Evolutionary conservation across 2,888 invertebrate species (phyloP).

Genomic region (Ormyrus nitidulus): DNA sequence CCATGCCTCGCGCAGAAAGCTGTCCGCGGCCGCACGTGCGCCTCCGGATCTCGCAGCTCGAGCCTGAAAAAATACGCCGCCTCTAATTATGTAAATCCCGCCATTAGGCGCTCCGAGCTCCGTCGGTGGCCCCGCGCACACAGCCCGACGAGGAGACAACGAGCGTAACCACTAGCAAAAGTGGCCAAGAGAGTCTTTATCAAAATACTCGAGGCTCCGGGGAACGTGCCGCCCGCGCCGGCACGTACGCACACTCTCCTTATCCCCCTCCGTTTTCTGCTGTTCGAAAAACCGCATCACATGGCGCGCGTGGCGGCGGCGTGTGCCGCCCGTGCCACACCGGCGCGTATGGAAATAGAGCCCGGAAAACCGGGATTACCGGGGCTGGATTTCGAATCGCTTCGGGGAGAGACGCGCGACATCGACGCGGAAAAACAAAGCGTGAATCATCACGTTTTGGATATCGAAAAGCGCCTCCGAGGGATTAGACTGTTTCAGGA

Average conservation of each 20-base stretch:
- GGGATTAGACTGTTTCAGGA: neutral
- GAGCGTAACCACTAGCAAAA: slow-evolving; percentile 26
- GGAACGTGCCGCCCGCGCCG: slow-evolving; percentile 63
- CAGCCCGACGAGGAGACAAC: slow-evolving; percentile 28
- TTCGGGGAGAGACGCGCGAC: neutral
- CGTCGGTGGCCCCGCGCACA: slow-evolving; percentile 50
- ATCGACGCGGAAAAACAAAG: slow-evolving; percentile 37
- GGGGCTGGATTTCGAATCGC: neutral
- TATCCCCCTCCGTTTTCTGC: slow-evolving; percentile 49
- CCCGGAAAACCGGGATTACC: slow-evolving; percentile 44
- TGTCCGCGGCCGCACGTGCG: slow-evolving; percentile 66
- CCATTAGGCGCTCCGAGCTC: slow-evolving; percentile 63
- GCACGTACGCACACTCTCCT: slow-evolving; percentile 60
- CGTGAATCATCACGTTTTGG: slow-evolving; percentile 38
- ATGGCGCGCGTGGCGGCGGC: slow-evolving; percentile 43
- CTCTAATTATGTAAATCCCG: slow-evolving; percentile 74
- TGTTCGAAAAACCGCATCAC: slow-evolving; percentile 61
- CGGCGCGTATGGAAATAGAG: neutral
- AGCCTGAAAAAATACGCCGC: slow-evolving; percentile 64
- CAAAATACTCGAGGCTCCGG: slow-evolving; percentile 67
- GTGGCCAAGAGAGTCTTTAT: slow-evolving; percentile 62
- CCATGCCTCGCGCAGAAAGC: slow-evolving; percentile 58
- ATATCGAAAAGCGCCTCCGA: neutral
- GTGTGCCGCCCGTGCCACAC: neutral
- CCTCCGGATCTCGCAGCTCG: slow-evolving; percentile 35